phyloP scores from a whole-genome alignment of 2,888 invertebrate genomes.

The Orthosia cruda region DNA sequence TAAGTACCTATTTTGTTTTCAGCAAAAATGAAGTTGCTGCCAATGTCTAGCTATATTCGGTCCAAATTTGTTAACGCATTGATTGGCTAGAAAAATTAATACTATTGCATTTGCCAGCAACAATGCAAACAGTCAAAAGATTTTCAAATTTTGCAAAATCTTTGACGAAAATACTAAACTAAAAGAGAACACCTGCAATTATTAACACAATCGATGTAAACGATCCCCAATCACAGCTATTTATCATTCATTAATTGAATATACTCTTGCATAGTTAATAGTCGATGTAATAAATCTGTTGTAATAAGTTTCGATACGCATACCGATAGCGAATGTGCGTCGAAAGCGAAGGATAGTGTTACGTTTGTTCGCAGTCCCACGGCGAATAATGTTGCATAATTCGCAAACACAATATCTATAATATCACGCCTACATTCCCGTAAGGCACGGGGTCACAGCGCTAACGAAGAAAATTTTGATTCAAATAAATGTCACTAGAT shows the following conservation, averaged over 20 bases:
- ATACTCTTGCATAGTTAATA: slow-evolving; percentile 49
- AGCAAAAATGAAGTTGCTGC: background rate
- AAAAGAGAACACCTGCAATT: background rate
- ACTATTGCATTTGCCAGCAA: background rate
- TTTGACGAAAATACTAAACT: background rate
- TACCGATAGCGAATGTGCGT: slow-evolving; percentile 56
- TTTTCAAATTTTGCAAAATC: background rate
- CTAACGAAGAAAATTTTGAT: too few relatives aligned
- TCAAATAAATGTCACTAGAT: too few relatives aligned
- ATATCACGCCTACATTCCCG: background rate
- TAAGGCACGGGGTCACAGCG: background rate
- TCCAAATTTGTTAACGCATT: too few relatives aligned
- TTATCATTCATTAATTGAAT: slow-evolving; percentile 61
- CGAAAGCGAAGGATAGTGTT: slow-evolving; percentile 54
- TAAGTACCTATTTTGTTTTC: background rate
- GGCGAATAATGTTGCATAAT: slow-evolving; percentile 36
- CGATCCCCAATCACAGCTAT: slow-evolving; percentile 35
- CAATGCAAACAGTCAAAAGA: background rate
- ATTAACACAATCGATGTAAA: slow-evolving; percentile 9
- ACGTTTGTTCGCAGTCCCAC: slow-evolving; percentile 34
- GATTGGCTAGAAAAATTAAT: background rate
- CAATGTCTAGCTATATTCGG: background rate
- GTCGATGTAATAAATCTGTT: slow-evolving; percentile 59
- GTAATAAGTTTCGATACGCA: slow-evolving; percentile 58
- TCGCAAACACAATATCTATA: slow-evolving; percentile 22